Evolutionary conservation across 2,113 vertebrate genomes (phyloP), one percentile per base, ranked within the genome.

Genomic region (Macquaria ambigua): DNA sequence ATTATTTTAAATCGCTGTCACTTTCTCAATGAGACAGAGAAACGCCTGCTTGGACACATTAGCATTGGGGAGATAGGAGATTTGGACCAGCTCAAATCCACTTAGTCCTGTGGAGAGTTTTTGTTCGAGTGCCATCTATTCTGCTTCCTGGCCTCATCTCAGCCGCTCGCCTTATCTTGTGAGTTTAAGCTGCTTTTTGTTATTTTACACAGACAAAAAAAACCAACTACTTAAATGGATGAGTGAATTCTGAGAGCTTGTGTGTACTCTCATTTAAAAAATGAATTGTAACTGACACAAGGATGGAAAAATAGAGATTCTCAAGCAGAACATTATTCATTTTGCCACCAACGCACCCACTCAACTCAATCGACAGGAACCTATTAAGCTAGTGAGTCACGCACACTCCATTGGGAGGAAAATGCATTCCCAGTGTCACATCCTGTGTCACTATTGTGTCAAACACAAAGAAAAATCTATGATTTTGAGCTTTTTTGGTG

Each of bases 11-110:
- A 81, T 46, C 62, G 9, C 78, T 34, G 64, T 77, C 43, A n/a
- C 75, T 64, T 43, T 48, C 69, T 55, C 69, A 69, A 23, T 62
- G 74, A 77, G 69, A 79, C 73, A 58, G 21, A 63, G 67, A 74
- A 73, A 66, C 5, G 73, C 39, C 48, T 83, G 84, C 48, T 75
- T 56, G 88, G 81, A 80, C 48, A 70, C 82, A 81, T 86, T 75
- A 88, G 67, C 73, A 74, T 1, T 16, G 68, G 53, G 71, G 21
- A 89, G 69, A 82, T 62, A 20, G 56, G 63, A 85, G 79, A 77
- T 79, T 82, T 85, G 46, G 77, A 68, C 53, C 52, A 76, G 68
- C 73, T 70, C 41, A 87, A 90, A 87, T 88, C 89, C 82, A 83
- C 87, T 90, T 68, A 85, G 68, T 80, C 81, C 79, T 76, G 67